Evolutionary conservation across 2,113 vertebrate genomes (phyloP), one percentile per base, ranked within the genome.

Genomic region (Chloroceryle aenea): DNA sequence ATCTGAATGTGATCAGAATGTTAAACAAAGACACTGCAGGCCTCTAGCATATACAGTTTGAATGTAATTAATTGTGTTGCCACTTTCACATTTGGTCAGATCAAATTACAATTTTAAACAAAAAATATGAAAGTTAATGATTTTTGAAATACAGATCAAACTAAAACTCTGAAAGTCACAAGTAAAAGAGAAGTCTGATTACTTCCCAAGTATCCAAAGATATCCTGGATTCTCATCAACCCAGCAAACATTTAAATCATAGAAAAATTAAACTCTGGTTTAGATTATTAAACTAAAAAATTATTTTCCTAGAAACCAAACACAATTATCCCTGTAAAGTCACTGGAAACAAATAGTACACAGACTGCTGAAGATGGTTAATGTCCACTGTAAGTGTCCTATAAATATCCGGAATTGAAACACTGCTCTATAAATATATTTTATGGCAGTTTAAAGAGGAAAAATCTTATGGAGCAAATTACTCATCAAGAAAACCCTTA

Each of bases 401-500:
- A 93, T 84, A 94, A 96, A 95, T 90, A 95, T n/a, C 56, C 88
- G 52, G 63, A 93, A 71, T 83, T 85, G 81, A 92, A 95, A 83
- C 76, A 77, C 40, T 15, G 9, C 32, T 74, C 92, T 96, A 93
- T 93, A 95, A 96, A 95, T 95, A 81, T 21, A 81, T 80, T 96
- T 91, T 72, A 95, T 92, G 55, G 32, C 32, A 89, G 79, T 92
- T 95, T 86, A 71, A 87, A 96, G 95, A 86, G 83, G 83, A 62
- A 94, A 93, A 95, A 92, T 86, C 61, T 90, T 92, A 72, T 15
- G 90, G 67, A 95, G 83, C 47, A 96, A 90, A 88, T 92, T 94
- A 79, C 79, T 94, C 90, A 96, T 84, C 79, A 88, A 96, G 90
- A 92, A 96, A 94, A 52, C 64, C 76, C 95, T 95, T 90, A 68